Conservation (phyloP, 1,140 invertebrate species). For the Brachystomella parvula region DNA sequence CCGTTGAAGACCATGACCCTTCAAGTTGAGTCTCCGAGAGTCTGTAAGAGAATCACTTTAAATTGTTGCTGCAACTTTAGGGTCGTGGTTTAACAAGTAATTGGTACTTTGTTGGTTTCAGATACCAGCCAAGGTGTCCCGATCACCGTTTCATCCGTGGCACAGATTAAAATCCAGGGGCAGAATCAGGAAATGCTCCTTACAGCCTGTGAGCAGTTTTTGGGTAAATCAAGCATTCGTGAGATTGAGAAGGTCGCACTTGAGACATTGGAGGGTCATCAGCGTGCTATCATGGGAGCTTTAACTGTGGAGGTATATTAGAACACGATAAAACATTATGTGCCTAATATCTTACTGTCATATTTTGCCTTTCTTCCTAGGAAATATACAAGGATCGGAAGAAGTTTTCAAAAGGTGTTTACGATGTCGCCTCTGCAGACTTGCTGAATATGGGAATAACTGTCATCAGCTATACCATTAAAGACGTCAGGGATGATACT, state of each 20-base stretch:
- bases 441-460: constrained; percentile 97
- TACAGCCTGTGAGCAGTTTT: constrained; percentile 95
- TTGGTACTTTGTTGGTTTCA: too few species aligned
- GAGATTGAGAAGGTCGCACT: constrained; percentile 60
- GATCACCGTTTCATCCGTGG: constrained; percentile 93
- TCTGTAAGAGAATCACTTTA: too few species aligned
- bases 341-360: too few species aligned
- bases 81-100: constrained; percentile 50
- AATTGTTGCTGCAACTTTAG: too few species aligned
- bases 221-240: constrained; percentile 57
- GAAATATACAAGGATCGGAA: constrained; percentile 98
- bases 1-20: constrained; percentile 94
- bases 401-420: constrained; percentile 96
- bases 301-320: constrained; percentile 85
- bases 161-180: constrained; percentile 96
- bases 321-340: neutral
- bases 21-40: constrained; percentile 72
- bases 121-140: constrained; percentile 94
- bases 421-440: constrained; percentile 88
- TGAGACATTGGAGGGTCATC: constrained; percentile 93
- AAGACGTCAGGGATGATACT: constrained; percentile 96
- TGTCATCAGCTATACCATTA: constrained; percentile 94
- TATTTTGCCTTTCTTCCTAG: constrained; percentile 44
- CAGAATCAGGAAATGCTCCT: constrained; percentile 95
- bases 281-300: constrained; percentile 95